Evolutionary conservation across 2,113 vertebrate species (phyloP).

Genomic region (Canis aureus): DNA sequence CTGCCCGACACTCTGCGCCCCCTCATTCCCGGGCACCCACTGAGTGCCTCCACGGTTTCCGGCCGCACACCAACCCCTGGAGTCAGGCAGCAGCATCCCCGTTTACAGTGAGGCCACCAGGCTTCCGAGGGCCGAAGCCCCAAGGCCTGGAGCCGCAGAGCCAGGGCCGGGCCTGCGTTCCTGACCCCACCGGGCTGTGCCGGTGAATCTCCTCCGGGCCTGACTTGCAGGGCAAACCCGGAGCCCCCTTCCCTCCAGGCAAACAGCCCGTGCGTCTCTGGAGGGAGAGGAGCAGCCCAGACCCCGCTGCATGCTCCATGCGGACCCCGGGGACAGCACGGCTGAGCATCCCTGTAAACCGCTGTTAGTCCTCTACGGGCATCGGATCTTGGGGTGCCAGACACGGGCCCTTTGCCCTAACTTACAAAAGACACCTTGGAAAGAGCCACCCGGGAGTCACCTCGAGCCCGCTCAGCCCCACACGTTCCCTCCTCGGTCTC

Average conservation of each 20-base stretch:
- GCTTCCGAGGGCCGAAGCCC: background rate
- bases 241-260: background rate
- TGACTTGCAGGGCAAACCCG: background rate
- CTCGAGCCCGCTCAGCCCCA: background rate
- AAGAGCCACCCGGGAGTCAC: background rate
- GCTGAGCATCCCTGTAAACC: background rate
- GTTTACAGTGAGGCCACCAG: background rate
- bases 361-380: background rate
- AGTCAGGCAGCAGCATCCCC: background rate
- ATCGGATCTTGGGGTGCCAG: background rate
- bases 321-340: background rate
- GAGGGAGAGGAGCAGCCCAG: background rate
- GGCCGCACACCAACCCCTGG: background rate
- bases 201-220: background rate
- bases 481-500: background rate
- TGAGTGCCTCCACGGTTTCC: fast-evolving
- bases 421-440: background rate
- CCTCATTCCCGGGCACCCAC: too few species aligned
- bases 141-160: background rate
- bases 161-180: background rate
- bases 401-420: background rate
- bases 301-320: fast-evolving
- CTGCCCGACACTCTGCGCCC: too few species aligned
- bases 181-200: background rate
- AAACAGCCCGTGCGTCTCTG: fast-evolving